Base-by-base conservation (phyloP, 2,797 vertebrate species). In the Jordanella pulchra region DNA sequence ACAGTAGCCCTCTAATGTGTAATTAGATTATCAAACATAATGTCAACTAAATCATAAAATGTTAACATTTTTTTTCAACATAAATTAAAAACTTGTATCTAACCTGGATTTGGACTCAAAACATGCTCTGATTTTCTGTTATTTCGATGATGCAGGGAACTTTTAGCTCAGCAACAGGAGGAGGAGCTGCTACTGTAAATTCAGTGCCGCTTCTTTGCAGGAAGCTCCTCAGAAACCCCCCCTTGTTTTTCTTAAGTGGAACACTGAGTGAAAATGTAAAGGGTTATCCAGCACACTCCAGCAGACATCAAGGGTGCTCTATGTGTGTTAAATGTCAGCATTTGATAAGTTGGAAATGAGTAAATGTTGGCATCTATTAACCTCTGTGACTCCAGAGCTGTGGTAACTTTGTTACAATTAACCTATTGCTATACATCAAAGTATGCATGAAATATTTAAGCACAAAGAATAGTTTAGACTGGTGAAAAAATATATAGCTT, bases 271-370 rank as follows among this genome's bases (percentile, higher is more conserved):
- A 48, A 50, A 61, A 61, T 48, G 15, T 18, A 61, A 61, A 61
- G 32, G 21, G 21, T n/a, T 35, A n/a, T n/a, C 18, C 32, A 60
- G 58, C 11, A 4, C 30, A 5, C 32, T 58, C 21, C 35, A 39
- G 32, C 56, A 61, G 32, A 61, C 58, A n/a, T 61, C 58, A 39
- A n/a, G 58, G 32, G 21, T 39, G 32, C 21, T 35, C 58, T 39
- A n/a, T 21, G 5, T 61, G 21, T 13, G 18, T 39, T 61, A 32
- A 32, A 14, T 21, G 32, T 61, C 32, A n/a, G 3, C 32, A 39
- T 61, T 61, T 61, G 58, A 39, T 9, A 60, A 60, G 56, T 39
- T 39, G 21, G 32, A 61, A 61, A 61, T 39, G 58, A 61, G 58
- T 4, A 61, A 61, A 35, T 61, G 32, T 35, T 61, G 58, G 30